Percentiles rank a stretch among this genome's conserved stretches.
Conservation (phyloP, 2,797 vertebrate genomes). For the Ctenopoma kingsleyae region DNA sequence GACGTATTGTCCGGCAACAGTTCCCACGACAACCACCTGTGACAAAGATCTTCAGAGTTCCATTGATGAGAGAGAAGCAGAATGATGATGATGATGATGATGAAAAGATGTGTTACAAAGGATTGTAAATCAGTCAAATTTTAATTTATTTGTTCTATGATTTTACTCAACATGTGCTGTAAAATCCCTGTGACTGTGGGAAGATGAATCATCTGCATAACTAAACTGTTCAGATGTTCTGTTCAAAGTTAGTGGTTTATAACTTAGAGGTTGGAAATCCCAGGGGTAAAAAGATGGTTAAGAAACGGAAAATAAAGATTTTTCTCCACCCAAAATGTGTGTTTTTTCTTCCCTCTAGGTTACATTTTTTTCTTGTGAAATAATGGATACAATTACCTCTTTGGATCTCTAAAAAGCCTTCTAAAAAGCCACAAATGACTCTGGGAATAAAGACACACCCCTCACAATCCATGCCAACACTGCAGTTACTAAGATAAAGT, state of each 20-base stretch:
- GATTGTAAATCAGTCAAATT: not conserved
- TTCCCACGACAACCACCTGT: constrained; percentile 93
- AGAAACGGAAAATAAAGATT: not conserved
- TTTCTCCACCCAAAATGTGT: not conserved
- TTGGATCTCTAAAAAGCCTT: not conserved
- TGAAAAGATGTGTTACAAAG: not conserved
- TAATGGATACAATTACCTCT: too few species aligned
- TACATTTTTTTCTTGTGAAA: too few species aligned
- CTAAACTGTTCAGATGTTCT: not conserved
- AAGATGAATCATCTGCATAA: not conserved
- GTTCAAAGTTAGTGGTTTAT: not conserved
- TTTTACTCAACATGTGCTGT: not conserved
- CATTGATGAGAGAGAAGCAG: not conserved
- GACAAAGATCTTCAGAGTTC: constrained; percentile 88
- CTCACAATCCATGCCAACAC: not conserved
- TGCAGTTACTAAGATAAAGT: not conserved
- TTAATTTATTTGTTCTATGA: not conserved
- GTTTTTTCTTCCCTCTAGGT: too few species aligned
- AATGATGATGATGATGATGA: not conserved
- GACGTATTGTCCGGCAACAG: constrained; percentile 90
- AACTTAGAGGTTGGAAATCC: not conserved
- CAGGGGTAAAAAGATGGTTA: too few species aligned
- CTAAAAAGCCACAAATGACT: not conserved
- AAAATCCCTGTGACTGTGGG: not conserved
- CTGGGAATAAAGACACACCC: not conserved